Evolutionary conservation across 2,113 vertebrate species (phyloP), one percentile per base, ranked within the genome.

Genomic region (Psilopogon haemacephalus): DNA sequence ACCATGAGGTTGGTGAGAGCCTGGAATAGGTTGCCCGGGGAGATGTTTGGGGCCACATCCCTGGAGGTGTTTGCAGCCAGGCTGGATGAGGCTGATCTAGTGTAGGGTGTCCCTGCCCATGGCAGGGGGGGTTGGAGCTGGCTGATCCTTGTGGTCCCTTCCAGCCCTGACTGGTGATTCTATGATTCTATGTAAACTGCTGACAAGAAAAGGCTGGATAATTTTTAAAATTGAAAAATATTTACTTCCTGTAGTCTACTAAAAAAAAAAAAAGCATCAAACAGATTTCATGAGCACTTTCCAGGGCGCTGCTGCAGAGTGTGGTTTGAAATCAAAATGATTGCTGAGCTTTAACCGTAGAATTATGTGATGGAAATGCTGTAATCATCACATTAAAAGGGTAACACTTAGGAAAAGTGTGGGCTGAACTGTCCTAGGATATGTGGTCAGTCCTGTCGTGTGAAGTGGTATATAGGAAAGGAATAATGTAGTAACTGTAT

Each of bases 321-420:
- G 86, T 33, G 38, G 52, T 77, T 94, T 94, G 27, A 8, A 82
- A 64, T 79, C 24, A 85, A 82, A 88, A 78, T 75, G 75, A 85
- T 74, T 91, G 52, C 60, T 95, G 88, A 95, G 71, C 33, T 60
- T 88, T 88, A 93, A 88, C 82, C 64, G 52, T 48, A 80, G 79
- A 88, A 71, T 88, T 91, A 86, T 38, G 15, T 80, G 42, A 94
- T 83, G 52, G 80, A 71, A 33, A 27, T 86, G n/a, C 56, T 93
- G 80, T 91, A 95, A 96, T 95, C 75, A 92, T 96, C 87, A 88
- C 91, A 94, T 95, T 96, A 91, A 94, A 87, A 59, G 16, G 48
- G 72, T 84, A 83, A 94, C 52, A 92, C 83, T 91, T 88, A 83
- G 63, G 59, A 59, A 54, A 69, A 89, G 50, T 84, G 74, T 84